These are phyloP conservation scores for Tauraco hartlaubi DNA, from an alignment of 2,797 vertebrate species.

Conservation along the genomic window DNA sequence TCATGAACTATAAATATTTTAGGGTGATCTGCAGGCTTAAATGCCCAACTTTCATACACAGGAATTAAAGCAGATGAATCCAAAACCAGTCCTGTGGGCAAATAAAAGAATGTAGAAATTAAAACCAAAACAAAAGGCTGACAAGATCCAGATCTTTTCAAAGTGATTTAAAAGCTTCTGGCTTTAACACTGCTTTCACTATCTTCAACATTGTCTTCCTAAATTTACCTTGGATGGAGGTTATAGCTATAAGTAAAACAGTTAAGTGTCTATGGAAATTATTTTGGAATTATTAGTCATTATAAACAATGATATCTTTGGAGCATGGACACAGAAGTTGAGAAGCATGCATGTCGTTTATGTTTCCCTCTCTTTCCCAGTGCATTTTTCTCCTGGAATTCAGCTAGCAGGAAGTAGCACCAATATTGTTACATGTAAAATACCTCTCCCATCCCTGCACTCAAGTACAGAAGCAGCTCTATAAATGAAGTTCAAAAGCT, in stretches of 20 bases:
- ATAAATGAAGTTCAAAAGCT: not conserved
- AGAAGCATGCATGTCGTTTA: not conserved
- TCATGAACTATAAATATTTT: not conserved
- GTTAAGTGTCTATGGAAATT: not conserved
- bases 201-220: not conserved
- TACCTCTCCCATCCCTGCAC: not conserved
- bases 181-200: not conserved
- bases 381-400: not conserved
- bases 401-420: not conserved
- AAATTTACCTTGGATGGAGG: not conserved
- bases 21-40: not conserved
- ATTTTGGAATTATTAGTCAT: not conserved
- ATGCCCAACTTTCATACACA: not conserved
- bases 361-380: not conserved
- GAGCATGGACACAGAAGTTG: not conserved
- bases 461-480: not conserved
- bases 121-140: not conserved
- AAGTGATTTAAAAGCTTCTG: not conserved
- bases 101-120: not conserved
- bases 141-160: not conserved
- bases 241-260: not conserved
- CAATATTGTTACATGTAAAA: not conserved
- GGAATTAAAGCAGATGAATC: not conserved
- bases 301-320: not conserved
- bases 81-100: not conserved